Evolutionary conservation across 2,888 invertebrate species (phyloP).

Genomic region (Digitonthophagus gazella): DNA sequence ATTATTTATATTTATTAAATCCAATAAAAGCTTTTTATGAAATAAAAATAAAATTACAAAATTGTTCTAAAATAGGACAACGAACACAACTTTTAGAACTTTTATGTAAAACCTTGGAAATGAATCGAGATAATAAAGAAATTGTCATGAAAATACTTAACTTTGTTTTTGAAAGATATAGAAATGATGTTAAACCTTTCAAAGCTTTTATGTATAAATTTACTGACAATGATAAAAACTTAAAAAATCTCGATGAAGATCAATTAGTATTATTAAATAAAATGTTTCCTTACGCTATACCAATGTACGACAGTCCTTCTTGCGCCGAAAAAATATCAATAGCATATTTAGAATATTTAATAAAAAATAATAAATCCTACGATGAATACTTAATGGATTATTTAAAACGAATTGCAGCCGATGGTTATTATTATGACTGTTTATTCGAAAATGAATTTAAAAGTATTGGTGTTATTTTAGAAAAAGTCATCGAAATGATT

Average conservation of each 20-base stretch:
- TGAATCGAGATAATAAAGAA: background rate
- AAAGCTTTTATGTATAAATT: background rate
- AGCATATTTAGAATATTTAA: background rate
- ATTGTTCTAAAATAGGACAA: background rate
- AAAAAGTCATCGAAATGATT: background rate
- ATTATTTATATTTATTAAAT: background rate
- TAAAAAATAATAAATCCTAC: background rate
- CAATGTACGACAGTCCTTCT: background rate
- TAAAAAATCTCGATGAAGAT: background rate
- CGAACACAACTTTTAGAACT: background rate
- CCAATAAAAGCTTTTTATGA: background rate
- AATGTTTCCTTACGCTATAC: background rate
- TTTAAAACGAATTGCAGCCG: background rate
- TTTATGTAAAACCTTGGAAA: background rate
- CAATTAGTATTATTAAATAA: background rate
- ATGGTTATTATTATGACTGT: background rate
- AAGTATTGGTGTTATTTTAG: background rate
- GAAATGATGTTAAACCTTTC: background rate
- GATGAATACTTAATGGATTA: background rate
- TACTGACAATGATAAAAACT: background rate
- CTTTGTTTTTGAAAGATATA: background rate
- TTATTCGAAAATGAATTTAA: background rate
- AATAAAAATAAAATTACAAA: background rate
- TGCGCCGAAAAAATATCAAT: background rate
- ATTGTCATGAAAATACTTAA: background rate